Conservation (phyloP, 2,888 invertebrate genomes). For the Ischnura elegans region DNA sequence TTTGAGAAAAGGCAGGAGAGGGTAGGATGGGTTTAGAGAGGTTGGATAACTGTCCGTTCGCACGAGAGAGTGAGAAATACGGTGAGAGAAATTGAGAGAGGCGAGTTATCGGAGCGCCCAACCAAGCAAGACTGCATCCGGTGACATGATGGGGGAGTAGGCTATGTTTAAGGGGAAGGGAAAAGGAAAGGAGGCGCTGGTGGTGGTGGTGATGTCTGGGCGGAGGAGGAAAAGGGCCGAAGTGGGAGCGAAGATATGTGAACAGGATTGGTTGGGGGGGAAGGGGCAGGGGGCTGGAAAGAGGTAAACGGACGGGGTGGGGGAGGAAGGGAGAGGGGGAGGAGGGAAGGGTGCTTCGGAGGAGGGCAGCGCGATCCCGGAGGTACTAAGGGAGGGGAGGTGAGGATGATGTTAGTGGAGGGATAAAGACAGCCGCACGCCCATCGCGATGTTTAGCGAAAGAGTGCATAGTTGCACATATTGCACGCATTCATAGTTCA, state of each 20-base stretch:
- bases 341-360: neutral
- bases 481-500: too few relatives aligned
- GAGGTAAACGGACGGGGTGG: neutral
- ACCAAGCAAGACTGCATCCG: constrained; percentile 55
- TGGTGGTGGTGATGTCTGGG: neutral
- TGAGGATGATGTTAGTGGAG: neutral
- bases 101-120: constrained; percentile 3
- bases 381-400: neutral
- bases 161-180: neutral
- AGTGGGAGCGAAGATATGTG: constrained; percentile 40
- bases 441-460: too few relatives aligned
- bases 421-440: neutral
- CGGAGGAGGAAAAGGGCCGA: neutral
- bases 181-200: neutral
- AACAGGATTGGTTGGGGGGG: neutral
- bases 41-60: neutral
- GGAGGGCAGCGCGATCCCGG: neutral
- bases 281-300: constrained; percentile 4
- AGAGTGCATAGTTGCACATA: too few relatives aligned
- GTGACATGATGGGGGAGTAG: neutral
- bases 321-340: neutral
- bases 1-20: too few relatives aligned
- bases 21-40: too few relatives aligned
- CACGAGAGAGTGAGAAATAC: neutral
- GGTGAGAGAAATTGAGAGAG: neutral